phyloP scores from a whole-genome alignment of 2,113 vertebrate species.

The Origma solitaria region DNA sequence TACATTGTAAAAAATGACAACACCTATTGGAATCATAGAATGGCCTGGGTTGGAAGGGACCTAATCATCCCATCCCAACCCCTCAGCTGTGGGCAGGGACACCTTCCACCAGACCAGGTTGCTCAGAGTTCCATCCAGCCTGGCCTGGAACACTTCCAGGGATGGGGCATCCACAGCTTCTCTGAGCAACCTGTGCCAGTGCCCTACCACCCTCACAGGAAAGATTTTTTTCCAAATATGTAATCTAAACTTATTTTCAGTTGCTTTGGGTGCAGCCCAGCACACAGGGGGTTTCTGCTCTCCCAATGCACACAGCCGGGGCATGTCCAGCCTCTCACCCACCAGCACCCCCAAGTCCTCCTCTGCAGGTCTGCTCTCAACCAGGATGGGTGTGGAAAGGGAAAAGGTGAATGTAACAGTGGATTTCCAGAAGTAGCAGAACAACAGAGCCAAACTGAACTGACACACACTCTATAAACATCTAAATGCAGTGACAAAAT shows the following conservation, averaged over 20 bases:
- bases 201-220: accelerated
- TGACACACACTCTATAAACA: not conserved
- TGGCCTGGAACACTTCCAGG: no score
- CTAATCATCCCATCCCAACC: not conserved
- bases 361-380: not conserved
- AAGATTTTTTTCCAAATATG: not conserved
- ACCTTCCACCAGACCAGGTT: not conserved
- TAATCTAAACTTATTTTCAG: not conserved
- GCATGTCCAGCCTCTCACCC: not conserved
- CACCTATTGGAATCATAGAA: not conserved
- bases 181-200: not conserved
- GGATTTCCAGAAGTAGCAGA: not conserved
- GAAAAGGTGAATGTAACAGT: not conserved
- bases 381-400: not conserved
- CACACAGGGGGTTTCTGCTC: accelerated
- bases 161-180: no score
- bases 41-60: not conserved
- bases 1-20: not conserved
- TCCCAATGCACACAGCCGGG: accelerated
- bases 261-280: not conserved
- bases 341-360: not conserved
- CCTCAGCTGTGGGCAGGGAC: no score
- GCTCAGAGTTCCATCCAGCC: not conserved
- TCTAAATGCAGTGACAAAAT: not conserved
- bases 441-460: not conserved